Evolutionary conservation across 2,888 invertebrate species (phyloP).

Genomic region (Neria commutata): DNA sequence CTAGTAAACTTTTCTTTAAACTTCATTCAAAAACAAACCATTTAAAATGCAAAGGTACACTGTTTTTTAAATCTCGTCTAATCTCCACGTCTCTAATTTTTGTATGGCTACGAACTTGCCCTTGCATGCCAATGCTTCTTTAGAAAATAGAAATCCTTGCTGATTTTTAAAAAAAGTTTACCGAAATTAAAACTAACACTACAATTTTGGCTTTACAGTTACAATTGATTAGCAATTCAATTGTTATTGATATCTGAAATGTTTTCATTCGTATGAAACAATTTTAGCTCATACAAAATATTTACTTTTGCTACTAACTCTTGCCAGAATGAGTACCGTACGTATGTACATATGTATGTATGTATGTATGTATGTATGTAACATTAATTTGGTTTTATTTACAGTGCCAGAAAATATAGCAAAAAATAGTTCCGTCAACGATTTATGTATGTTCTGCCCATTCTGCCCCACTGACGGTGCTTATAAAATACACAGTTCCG

Average conservation of each 20-base stretch:
- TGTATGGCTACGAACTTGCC: conserved; percentile 4
- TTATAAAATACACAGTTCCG: too few relatives aligned
- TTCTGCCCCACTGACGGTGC: too few relatives aligned
- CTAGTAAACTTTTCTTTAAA: conserved; percentile 30
- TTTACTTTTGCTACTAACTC: too few relatives aligned
- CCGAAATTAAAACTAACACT: too few relatives aligned
- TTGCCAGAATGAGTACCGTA: too few relatives aligned
- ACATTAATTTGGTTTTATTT: too few relatives aligned
- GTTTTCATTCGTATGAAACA: too few relatives aligned
- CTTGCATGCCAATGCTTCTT: conserved; percentile 37
- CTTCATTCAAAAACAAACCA: conserved; percentile 33
- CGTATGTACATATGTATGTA: too few relatives aligned
- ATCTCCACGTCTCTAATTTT: conserved; percentile 5
- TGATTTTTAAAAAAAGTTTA: conserved; percentile 35
- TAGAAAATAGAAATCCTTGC: conserved; percentile 44
- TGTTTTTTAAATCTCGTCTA: conserved; percentile 39
- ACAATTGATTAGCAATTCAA: conserved; percentile 12
- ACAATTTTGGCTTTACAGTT: conserved; percentile 32
- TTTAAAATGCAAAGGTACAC: conserved; percentile 45
- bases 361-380: too few relatives aligned
- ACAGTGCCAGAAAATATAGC: too few relatives aligned
- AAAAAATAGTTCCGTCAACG: background rate
- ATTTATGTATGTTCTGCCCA: too few relatives aligned
- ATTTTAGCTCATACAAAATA: too few relatives aligned
- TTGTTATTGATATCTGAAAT: conserved; percentile 25